Base-by-base conservation (phyloP, 2,113 vertebrate genomes). In the Myiagra hebetior region DNA sequence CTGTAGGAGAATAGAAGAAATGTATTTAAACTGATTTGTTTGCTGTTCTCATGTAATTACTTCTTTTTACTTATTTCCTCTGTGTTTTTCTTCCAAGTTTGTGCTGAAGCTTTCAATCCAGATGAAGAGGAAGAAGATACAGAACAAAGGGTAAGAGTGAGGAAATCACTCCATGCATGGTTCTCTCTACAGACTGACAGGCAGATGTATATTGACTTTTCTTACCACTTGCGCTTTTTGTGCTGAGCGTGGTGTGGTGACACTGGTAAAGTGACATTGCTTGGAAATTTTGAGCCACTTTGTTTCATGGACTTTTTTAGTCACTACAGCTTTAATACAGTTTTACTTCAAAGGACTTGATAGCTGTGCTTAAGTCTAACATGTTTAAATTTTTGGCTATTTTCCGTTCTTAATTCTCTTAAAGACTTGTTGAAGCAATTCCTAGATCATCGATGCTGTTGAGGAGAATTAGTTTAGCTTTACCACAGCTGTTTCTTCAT, bases 111-210 rank as follows among this genome's bases (percentile, higher is more conserved):
- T 33, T 99, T 98, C 93, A 99, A 99, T 95, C 99, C 99, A 96
- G 99, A 99, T 91, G 99, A 99, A 2, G 99, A 99, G 33, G 99
- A 99, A 3, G 99, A 99, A 93, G 99, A 99, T 94, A 98, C 98
- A n/a, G 99, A 99, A 91, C 99, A 99, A 95, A 98, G 98, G 98
- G 98, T 99, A 97, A 98, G 96, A 92, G 47, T 39, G 46, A 64
- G 46, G 31, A 56, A 72, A 49, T 60, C 46, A 27, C 70, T 44
- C 67, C 22, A 28, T 53, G 33, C 53, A 9, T 31, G 68, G 17
- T 23, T 90, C 19, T 75, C 80, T 60, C 33, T 65, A 0, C 49
- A 69, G 44, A 27, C 9, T 73, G 82, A 63, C 57, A 63, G 67
- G 50, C 84, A 77, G 79, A 67, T 75, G 37, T 62, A 15, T 5